Evolutionary conservation across 2,113 vertebrate species (phyloP), one percentile per base, ranked within the genome.

Genomic region (Dolichallabes microphthalmus): DNA sequence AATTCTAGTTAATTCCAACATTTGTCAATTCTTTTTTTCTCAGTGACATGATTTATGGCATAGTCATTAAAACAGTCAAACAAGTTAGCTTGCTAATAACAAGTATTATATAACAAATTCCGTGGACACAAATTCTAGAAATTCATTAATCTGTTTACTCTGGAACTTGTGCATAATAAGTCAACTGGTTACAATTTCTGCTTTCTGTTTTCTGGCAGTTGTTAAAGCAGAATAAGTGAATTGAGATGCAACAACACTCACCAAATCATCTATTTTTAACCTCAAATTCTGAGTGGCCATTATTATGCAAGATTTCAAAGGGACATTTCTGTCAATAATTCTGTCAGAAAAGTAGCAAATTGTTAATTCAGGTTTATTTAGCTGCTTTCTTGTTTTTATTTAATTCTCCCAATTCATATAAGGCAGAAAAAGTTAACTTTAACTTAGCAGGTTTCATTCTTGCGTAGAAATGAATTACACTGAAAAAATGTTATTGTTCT

Each of bases 1-100:
- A 74, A 74, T 50, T 75, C 45, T 0, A 75, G 6, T 76, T 76
- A 30, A 76, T 76, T 76, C 50, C 52, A 76, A 76, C 50, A 76
- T 76, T 25, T 76, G 74, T 55, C 52, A 55, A 25, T 27, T 55
- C 7, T 55, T 55, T 76, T 55, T 55, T 76, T 76, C 50, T 2
- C 74, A 55, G 74, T 76, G 74, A 50, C 74, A 76, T 76, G n/a
- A 76, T 76, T 76, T 30, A 30, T 14, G 27, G 52, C 7, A 15
- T 55, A 27, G 74, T 76, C 74, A 76, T 76, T 76, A 76, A 76
- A 76, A 76, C 25, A 12, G 15, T 15, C 74, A 76, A 76, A 14
- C 74, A 76, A 76, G 74, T 76, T 76, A 76, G 15, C 22, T n/a
- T 30, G 52, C 50, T 76, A 76, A 76, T 53, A 76, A n/a, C 25